Evolutionary conservation across 2,113 vertebrate species (phyloP), one percentile per base, ranked within the genome.

Genomic region (Athene noctua): DNA sequence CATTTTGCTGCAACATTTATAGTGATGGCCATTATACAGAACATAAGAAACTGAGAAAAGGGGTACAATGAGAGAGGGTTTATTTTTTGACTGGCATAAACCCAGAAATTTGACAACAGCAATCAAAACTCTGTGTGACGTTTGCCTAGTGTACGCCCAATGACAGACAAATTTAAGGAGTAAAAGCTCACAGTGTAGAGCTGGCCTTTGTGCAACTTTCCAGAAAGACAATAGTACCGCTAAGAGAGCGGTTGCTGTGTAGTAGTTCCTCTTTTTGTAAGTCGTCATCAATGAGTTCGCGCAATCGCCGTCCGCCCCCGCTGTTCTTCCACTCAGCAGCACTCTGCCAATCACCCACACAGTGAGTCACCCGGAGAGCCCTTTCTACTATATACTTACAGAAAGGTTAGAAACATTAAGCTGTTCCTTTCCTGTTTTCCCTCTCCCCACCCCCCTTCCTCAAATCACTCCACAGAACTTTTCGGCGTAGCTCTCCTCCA

Each of bases 351-450:
- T 95, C 94, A 95, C 97, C 96, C 95, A 97, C 96, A 92, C 92
- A 40, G 29, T 97, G 95, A 96, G 89, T 97, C 97, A 97, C 62
- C 54, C 72, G 0, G 44, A 80, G 42, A 92, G 74, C 87, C 66
- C 80, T 94, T 95, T 95, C 91, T 82, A 30, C 74, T 75, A 5
- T 30, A 54, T 49, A 72, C 89, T 96, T 82, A 89, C 0, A 4
- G n/a, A 96, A 97, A 95, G 93, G 93, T 96, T 95, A 96, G 88
- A 93, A 94, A 94, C 82, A 93, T 97, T 92, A 89, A 83, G 66
- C 58, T 95, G 86, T 92, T 96, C 88, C 74, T 94, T 96, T 81
- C 61, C 68, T 52, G 83, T 91, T 95, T 70, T 92, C 25, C 19
- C 15, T 92, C 55, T 57, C 65, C 52, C n/a, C 40, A 36, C 2